These are phyloP conservation scores for Cactoblastis cactorum DNA, from an alignment of 2,888 invertebrate species.

Conservation along the genomic window DNA sequence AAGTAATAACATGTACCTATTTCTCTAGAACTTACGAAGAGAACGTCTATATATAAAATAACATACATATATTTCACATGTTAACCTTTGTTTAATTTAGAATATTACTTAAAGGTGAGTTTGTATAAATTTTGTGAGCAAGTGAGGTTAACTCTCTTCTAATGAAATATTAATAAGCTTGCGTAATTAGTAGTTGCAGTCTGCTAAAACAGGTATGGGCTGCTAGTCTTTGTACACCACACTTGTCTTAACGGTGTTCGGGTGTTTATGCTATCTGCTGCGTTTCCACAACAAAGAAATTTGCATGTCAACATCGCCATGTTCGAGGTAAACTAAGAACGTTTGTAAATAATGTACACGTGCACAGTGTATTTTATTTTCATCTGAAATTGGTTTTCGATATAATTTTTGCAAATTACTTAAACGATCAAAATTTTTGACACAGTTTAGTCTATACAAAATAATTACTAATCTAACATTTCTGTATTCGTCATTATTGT, in stretches of 20 bases:
- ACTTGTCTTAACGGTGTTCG: conserved; percentile 45
- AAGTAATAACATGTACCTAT: too few species aligned
- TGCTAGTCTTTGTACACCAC: conserved; percentile 42
- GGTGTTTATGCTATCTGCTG: conserved; percentile 34
- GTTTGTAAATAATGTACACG: conserved; percentile 11
- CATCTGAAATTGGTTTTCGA: neutral
- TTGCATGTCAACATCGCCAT: conserved; percentile 45
- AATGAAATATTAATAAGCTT: conserved; percentile 12
- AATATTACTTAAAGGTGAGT: neutral
- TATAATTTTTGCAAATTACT: neutral
- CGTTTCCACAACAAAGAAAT: conserved; percentile 32
- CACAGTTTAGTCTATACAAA: too few species aligned
- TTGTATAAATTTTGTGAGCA: neutral
- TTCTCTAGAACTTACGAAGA: too few species aligned
- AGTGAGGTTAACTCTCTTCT: conserved; percentile 9
- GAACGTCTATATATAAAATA: too few species aligned
- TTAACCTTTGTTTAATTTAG: neutral
- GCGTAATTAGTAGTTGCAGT: conserved; percentile 11
- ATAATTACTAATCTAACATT: neutral
- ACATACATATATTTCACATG: too few species aligned
- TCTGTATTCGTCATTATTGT: neutral
- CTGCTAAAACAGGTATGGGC: neutral
- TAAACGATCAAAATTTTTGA: too few species aligned
- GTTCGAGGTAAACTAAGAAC: conserved; percentile 12
- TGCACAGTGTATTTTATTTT: conserved; percentile 3